Conservation (phyloP, 2,113 vertebrate genomes). For the Fulmarus glacialis region DNA sequence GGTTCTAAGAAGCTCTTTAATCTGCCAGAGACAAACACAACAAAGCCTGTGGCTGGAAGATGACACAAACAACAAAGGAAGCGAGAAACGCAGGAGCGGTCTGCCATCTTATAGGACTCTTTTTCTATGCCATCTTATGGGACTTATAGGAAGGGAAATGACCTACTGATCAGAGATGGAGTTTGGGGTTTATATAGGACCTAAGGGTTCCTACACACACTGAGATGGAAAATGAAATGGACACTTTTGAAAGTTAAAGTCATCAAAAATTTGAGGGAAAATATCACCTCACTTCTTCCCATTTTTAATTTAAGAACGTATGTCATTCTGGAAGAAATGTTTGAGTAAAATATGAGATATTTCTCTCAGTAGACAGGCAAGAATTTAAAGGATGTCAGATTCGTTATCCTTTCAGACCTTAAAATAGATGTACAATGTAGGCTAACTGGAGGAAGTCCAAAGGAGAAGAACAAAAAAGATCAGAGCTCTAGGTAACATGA, state of each 20-base stretch:
- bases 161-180: neutral
- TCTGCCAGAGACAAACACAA: neutral
- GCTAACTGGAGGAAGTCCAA: neutral
- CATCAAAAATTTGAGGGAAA: neutral
- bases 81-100: neutral
- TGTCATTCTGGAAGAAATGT: neutral
- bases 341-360: neutral
- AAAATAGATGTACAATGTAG: neutral
- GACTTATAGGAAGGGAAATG: neutral
- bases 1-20: neutral
- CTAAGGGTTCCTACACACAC: neutral
- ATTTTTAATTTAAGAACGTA: neutral
- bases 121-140: neutral
- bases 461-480: neutral
- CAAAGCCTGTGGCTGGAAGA: neutral
- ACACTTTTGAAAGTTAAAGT: neutral
- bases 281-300: neutral
- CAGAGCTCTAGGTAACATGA: neutral
- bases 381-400: neutral
- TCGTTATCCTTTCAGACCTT: neutral
- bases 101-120: neutral
- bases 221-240: neutral
- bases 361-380: neutral
- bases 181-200: neutral
- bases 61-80: neutral